Conservation (phyloP, 2,888 invertebrate species). For the Julus scandinavius region DNA sequence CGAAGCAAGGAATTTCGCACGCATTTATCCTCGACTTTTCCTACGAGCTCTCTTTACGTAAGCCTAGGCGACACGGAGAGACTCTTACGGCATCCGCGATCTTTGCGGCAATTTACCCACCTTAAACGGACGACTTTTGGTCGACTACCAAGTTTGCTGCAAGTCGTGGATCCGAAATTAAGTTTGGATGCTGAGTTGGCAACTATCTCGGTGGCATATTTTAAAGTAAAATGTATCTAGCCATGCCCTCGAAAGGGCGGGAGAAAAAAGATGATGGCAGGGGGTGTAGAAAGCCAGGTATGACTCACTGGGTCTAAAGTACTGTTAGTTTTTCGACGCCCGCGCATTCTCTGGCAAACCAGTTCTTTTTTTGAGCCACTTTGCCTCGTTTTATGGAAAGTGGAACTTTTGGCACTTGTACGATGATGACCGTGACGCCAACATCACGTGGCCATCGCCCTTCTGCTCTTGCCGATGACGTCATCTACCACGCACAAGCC, state of each 20-base stretch:
- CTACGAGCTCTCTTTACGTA: not conserved
- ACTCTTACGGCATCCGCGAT: not conserved
- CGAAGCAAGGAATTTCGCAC: not conserved
- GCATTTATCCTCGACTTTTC: not conserved
- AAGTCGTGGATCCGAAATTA: not conserved
- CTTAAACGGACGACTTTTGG: not conserved
- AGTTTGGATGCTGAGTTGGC: not conserved
- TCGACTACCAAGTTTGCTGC: not conserved
- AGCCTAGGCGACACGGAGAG: not conserved
- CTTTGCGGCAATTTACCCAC: not conserved
- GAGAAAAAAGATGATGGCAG: not conserved
- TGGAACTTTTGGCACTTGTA: not conserved
- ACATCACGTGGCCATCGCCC: not conserved
- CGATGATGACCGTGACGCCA: not conserved
- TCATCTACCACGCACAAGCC: not conserved
- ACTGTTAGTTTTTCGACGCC: not conserved
- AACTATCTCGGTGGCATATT: not conserved
- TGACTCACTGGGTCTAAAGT: not conserved
- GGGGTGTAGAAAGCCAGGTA: not conserved
- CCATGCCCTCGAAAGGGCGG: not conserved
- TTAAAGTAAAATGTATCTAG: not conserved
- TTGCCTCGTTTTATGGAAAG: not conserved
- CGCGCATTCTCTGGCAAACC: not conserved
- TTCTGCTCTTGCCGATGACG: not conserved
- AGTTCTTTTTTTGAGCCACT: not conserved